A percentile compares a stretch with the other conserved stretches of the same genome.
These are phyloP conservation scores for Thryonomys swinderianus DNA, from an alignment of 2,113 vertebrate species.

Conservation along the genomic window DNA sequence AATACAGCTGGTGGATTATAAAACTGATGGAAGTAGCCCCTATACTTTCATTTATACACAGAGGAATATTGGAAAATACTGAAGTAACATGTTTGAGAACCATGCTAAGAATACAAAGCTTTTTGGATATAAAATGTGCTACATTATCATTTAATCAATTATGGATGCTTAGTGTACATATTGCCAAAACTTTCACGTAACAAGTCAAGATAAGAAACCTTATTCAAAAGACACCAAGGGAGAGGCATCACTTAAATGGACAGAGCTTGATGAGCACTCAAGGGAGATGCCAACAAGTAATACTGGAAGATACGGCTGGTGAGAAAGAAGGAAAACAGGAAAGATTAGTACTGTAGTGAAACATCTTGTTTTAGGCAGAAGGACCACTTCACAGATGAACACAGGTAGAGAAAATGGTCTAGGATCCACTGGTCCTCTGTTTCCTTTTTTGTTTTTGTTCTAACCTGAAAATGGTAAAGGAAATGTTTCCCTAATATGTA, in stretches of 20 bases:
- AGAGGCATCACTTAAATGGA: background rate
- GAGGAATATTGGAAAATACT: background rate
- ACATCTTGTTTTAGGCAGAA: background rate
- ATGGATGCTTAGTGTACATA: background rate
- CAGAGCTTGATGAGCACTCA: no score
- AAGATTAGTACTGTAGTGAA: background rate
- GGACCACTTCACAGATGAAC: background rate
- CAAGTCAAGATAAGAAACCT: background rate
- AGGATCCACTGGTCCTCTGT: background rate
- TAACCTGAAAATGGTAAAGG: background rate
- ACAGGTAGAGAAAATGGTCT: background rate
- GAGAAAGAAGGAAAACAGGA: background rate
- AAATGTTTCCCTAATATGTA: background rate
- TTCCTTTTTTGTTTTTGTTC: background rate
- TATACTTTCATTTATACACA: background rate
- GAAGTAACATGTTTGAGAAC: background rate
- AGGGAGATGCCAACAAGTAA: background rate
- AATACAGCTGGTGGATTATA: background rate
- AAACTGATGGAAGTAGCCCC: background rate
- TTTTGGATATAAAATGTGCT: background rate
- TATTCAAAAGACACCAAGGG: background rate
- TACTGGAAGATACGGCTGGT: background rate
- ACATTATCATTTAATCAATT: background rate
- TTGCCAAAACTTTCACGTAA: background rate
- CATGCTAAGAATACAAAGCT: background rate